Base-by-base conservation (phyloP, 2,797 vertebrate genomes). In the Serranus cabrilla region DNA sequence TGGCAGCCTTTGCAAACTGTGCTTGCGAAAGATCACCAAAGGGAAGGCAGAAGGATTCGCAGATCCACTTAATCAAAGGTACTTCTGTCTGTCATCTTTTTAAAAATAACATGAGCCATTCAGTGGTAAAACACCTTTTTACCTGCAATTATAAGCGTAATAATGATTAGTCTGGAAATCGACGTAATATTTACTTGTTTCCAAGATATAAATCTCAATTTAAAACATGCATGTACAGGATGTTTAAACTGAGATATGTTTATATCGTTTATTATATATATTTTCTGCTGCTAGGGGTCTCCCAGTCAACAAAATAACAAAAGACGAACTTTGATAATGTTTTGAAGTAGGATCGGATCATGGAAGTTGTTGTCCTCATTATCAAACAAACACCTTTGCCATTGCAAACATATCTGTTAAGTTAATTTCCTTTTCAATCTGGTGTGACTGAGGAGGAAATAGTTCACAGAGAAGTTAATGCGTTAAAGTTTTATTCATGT, bases 1-100 rank as follows among this genome's bases (percentile, higher is more conserved):
- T 9, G 5, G 7, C 4, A 43, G 12, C 31, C 45, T 69, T 13
- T 73, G 63, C 55, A 81, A 76, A 63, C 78, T 78, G 10, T 71
- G 62, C 66, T 71, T 59, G 54, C 11, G 72, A 5, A 46, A 31
- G 42, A n/a, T 63, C 49, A 61, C 13, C 20, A 34, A 51, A 61
- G 50, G 47, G 21, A 46, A 31, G 43, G 10, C 0, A 0, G 34
- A 13, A 56, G 18, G 34, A 60, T 39, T 63, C 27, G 40, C 25
- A 11, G 27, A 40, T 21, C 37, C 8, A 31, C 34, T 21, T 43
- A 65, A 57, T 59, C 11, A 37, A 55, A 63, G 49, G 64, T 72
- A 46, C 21, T 54, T 18, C 13, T 18, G 25, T 55, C 27, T 71
- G 11, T 62, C 23, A 0, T 20, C 3, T 42, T 52, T 5, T 43